Percentiles rank a stretch among this genome's conserved stretches.
These are phyloP conservation scores for Machaerirhynchus nigripectus DNA, from an alignment of 2,113 vertebrate species.

Conservation along the genomic window DNA sequence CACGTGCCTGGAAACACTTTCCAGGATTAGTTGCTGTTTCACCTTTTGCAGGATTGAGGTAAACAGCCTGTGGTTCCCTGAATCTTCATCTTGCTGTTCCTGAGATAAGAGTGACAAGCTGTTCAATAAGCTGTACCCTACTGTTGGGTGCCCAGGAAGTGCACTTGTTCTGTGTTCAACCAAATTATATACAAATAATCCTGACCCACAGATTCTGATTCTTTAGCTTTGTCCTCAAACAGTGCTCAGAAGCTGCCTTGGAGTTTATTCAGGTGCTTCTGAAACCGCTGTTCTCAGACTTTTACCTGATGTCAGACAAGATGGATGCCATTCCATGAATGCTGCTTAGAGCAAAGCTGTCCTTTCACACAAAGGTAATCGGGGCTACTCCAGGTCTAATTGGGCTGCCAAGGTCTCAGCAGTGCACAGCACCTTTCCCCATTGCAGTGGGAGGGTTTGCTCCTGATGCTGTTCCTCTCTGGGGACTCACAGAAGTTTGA, in stretches of 20 bases:
- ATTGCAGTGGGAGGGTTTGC: background rate
- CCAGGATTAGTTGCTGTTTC: background rate
- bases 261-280: background rate
- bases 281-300: background rate
- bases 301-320: background rate
- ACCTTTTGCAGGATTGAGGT: background rate
- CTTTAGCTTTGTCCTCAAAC: background rate
- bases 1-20: background rate
- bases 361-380: background rate
- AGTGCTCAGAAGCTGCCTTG: background rate
- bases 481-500: background rate
- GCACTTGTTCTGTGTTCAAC: background rate
- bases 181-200: background rate
- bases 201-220: background rate
- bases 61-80: background rate
- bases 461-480: background rate
- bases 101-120: background rate
- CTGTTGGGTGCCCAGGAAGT: rapidly evolving
- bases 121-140: background rate
- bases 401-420: background rate
- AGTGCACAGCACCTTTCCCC: background rate
- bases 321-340: background rate
- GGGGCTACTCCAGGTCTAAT: background rate
- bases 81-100: background rate
- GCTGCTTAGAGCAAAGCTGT: background rate